Percentiles rank a stretch among this genome's conserved stretches.
Conservation (phyloP, 2,888 invertebrate species). For the Ecdyonurus torrentis region DNA sequence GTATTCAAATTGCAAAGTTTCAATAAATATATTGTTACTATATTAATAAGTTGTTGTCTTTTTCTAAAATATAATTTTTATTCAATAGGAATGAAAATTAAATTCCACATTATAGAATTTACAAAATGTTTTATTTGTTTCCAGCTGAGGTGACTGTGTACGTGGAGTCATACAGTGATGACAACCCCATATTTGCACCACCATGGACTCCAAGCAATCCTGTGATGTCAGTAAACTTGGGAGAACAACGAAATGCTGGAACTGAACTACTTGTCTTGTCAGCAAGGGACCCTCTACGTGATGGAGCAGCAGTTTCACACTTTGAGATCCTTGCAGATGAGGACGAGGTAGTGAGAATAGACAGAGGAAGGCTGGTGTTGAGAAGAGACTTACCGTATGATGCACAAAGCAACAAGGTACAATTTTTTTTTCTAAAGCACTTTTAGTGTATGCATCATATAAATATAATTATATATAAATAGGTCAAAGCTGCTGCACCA, state of each 20-base stretch:
- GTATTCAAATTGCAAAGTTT: no score
- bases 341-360: constrained; percentile 24
- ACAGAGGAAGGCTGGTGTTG: constrained; percentile 52
- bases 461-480: no score
- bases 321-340: constrained; percentile 24
- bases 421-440: no score
- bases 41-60: background rate
- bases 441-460: no score
- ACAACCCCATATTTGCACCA: constrained; percentile 56
- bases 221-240: constrained; percentile 44
- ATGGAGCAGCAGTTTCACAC: constrained; percentile 38
- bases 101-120: no score
- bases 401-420: constrained; percentile 39
- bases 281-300: constrained; percentile 51
- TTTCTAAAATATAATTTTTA: background rate
- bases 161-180: constrained; percentile 58
- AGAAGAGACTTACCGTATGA: constrained; percentile 65
- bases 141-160: constrained; percentile 56
- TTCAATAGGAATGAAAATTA: no score
- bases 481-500: background rate
- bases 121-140: constrained; percentile 6
- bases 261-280: constrained; percentile 48
- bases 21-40: no score
- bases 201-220: constrained; percentile 54
- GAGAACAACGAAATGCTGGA: constrained; percentile 61